These are phyloP conservation scores for Pelosia muscerda DNA, from an alignment of 2,888 invertebrate species.

Conservation along the genomic window DNA sequence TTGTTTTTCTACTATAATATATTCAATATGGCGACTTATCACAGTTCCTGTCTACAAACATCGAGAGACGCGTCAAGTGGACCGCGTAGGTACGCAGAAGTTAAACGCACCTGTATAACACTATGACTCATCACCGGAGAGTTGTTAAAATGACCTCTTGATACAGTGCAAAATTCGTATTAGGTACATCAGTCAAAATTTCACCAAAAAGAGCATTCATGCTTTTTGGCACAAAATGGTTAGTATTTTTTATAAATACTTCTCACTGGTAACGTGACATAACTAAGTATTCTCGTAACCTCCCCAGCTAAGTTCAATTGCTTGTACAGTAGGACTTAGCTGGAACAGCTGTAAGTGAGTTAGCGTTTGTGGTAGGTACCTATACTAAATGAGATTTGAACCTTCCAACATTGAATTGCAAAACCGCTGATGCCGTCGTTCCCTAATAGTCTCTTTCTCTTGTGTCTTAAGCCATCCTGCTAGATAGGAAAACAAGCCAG, in stretches of 20 bases:
- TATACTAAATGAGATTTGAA: neutral
- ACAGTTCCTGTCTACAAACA: neutral
- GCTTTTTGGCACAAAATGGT: too few relatives aligned
- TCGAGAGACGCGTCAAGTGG: neutral
- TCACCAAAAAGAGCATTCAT: too few relatives aligned
- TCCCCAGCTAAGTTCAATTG: too few relatives aligned
- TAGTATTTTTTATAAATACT: too few relatives aligned
- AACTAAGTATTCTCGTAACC: too few relatives aligned
- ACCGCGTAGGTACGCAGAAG: neutral
- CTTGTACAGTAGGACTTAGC: too few relatives aligned
- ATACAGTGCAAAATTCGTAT: too few relatives aligned
- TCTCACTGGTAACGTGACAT: too few relatives aligned
- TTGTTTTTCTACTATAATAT: neutral
- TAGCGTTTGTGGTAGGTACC: neutral
- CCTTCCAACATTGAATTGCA: neutral
- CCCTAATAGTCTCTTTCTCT: conserved; percentile 3
- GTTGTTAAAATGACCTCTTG: neutral
- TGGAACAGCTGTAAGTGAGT: too few relatives aligned
- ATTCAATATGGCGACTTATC: neutral
- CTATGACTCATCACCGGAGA: neutral
- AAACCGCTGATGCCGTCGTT: neutral
- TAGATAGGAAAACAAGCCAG: conserved; percentile 42
- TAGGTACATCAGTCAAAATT: too few relatives aligned
- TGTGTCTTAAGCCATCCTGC: conserved; percentile 32
- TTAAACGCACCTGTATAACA: neutral